Percentiles rank a stretch among this genome's conserved stretches.
Conservation (phyloP, 64 coral and sea anemone species). For the Actinia equina region DNA sequence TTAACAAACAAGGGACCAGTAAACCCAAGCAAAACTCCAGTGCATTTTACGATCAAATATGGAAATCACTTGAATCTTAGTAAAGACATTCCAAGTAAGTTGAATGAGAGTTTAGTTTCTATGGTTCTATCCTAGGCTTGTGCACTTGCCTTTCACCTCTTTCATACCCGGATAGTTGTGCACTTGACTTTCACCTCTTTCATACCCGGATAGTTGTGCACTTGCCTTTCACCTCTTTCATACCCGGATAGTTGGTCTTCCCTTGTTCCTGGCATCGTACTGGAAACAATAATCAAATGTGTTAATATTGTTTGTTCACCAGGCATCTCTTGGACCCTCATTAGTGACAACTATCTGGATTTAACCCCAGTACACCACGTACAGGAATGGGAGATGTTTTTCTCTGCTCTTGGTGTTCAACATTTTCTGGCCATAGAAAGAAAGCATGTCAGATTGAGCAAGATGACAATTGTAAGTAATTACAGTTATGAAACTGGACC, state of each 20-base stretch:
- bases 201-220: no score
- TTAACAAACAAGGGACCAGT: slow-evolving; percentile 71
- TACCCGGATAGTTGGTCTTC: no score
- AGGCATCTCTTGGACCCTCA: slow-evolving; percentile 74
- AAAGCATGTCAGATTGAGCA: slow-evolving; percentile 52
- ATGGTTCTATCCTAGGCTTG: no score
- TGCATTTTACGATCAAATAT: slow-evolving; percentile 80
- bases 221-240: no score
- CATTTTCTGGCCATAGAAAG: slow-evolving; percentile 75
- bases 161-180: no score
- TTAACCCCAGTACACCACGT: neutral
- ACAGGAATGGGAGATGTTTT: slow-evolving; percentile 64
- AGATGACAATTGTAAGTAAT: slow-evolving; percentile 36
- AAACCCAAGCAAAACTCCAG: slow-evolving; percentile 49
- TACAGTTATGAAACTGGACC: neutral
- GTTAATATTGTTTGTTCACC: neutral
- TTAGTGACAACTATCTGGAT: slow-evolving; percentile 67
- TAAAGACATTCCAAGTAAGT: slow-evolving; percentile 61
- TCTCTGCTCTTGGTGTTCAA: slow-evolving; percentile 68
- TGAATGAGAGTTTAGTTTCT: no score
- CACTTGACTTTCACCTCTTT: no score
- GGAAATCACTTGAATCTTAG: slow-evolving; percentile 65
- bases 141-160: no score
- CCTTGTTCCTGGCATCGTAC: no score
- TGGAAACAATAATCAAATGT: neutral